Conservation (phyloP, 2,113 vertebrate genomes). For the Zosterops pallidus region DNA sequence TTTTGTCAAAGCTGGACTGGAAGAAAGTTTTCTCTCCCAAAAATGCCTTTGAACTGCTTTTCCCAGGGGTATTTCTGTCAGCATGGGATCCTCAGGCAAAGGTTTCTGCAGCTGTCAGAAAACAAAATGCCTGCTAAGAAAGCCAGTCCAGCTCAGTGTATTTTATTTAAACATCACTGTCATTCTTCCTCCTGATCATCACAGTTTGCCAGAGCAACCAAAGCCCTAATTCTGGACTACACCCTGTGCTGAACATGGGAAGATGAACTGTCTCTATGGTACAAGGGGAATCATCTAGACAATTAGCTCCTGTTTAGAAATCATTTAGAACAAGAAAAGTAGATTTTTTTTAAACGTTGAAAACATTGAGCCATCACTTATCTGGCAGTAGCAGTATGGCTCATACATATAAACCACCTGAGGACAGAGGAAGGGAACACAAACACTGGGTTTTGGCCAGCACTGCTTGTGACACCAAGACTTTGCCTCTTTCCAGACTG, state of each 20-base stretch:
- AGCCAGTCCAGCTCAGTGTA: neutral
- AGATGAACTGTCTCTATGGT: neutral
- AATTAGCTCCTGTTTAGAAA: neutral
- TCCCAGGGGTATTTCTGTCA: neutral
- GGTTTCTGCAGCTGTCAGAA: neutral
- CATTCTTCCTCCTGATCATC: neutral
- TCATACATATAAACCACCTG: rapidly evolving
- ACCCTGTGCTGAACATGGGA: neutral
- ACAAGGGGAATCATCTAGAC: neutral
- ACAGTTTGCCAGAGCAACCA: neutral
- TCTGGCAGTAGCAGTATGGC: neutral
- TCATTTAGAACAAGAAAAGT: neutral
- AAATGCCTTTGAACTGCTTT: neutral
- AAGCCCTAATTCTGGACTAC: neutral
- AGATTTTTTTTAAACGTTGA: neutral
- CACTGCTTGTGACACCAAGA: neutral
- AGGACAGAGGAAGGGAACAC: neutral
- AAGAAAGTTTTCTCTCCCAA: neutral
- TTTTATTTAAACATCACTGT: neutral
- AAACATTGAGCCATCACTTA: neutral
- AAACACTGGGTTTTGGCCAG: neutral
- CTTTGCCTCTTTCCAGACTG: neutral
- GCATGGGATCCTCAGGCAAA: neutral
- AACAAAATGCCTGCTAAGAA: neutral
- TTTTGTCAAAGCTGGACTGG: neutral